Percentiles rank a stretch among this genome's conserved stretches.
Evolutionary conservation across 2,888 invertebrate species (phyloP).

Genomic region (Lycaena phlaeas): DNA sequence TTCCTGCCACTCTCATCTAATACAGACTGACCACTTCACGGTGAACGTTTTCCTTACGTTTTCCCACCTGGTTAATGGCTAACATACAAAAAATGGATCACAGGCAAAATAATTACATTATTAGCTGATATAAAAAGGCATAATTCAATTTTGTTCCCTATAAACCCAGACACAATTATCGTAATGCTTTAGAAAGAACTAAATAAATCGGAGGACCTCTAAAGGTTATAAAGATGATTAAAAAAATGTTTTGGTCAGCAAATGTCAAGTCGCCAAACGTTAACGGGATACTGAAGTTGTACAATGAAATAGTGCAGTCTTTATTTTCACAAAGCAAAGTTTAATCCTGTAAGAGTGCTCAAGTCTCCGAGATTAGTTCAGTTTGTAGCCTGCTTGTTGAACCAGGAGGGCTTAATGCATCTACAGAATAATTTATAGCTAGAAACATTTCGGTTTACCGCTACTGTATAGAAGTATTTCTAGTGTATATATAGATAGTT

Average conservation of each 20-base stretch:
- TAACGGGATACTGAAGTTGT: conserved; percentile 36
- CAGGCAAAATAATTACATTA: too few relatives aligned
- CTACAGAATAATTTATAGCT: conserved; percentile 10
- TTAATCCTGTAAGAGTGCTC: conserved; percentile 39
- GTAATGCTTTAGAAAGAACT: too few relatives aligned
- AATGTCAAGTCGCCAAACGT: conserved; percentile 14
- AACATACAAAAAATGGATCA: too few relatives aligned
- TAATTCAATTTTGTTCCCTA: too few relatives aligned
- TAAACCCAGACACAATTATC: too few relatives aligned
- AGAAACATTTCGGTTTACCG: background rate
- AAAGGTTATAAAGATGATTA: background rate
- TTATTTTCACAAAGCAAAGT: conserved; percentile 41
- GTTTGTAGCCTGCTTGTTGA: conserved; percentile 40
- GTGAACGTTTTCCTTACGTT: too few relatives aligned
- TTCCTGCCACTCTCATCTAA: too few relatives aligned
- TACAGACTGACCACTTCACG: too few relatives aligned
- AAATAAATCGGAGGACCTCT: too few relatives aligned
- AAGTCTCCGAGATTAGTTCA: conserved; percentile 45
- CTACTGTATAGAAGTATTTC: background rate
- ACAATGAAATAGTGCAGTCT: conserved; percentile 33
- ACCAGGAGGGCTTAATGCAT: conserved; percentile 33
- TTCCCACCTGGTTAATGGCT: too few relatives aligned
- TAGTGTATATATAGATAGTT: too few relatives aligned
- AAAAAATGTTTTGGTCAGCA: conserved; percentile 2
- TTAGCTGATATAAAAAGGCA: too few relatives aligned